Conservation (phyloP, 2,113 vertebrate species). For the Saguinus midas region DNA sequence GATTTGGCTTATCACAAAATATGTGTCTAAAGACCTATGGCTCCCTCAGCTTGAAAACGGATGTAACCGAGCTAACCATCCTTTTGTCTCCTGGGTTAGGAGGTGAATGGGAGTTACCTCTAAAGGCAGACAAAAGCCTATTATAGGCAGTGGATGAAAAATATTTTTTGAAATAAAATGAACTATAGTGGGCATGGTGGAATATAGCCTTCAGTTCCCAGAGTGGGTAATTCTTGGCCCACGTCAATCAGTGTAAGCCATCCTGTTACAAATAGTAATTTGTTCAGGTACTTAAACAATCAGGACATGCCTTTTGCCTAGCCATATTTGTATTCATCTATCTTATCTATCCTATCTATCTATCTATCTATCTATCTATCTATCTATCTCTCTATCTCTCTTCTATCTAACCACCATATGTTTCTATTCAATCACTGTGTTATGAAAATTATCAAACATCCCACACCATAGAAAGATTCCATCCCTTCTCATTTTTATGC, state of each 20-base stretch:
- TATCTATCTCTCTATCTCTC: background rate
- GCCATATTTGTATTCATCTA: background rate
- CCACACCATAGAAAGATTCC: background rate
- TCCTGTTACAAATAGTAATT: background rate
- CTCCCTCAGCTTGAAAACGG: background rate
- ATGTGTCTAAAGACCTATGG: background rate
- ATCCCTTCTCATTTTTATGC: background rate
- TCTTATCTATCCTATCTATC: background rate
- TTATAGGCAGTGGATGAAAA: background rate
- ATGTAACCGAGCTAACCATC: background rate
- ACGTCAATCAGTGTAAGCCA: background rate
- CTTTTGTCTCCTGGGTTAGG: background rate
- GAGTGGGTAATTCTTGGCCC: background rate
- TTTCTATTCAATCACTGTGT: background rate
- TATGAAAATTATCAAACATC: background rate
- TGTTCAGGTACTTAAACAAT: background rate
- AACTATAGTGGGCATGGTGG: background rate
- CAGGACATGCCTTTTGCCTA: background rate
- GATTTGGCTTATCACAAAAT: background rate
- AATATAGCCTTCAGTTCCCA: background rate
- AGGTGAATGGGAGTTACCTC: background rate
- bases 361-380: background rate
- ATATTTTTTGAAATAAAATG: background rate
- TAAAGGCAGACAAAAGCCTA: background rate
- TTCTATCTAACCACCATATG: no score